These are phyloP conservation scores for Drosophila merina DNA, from an alignment of 2,888 invertebrate genomes.

Conservation along the genomic window DNA sequence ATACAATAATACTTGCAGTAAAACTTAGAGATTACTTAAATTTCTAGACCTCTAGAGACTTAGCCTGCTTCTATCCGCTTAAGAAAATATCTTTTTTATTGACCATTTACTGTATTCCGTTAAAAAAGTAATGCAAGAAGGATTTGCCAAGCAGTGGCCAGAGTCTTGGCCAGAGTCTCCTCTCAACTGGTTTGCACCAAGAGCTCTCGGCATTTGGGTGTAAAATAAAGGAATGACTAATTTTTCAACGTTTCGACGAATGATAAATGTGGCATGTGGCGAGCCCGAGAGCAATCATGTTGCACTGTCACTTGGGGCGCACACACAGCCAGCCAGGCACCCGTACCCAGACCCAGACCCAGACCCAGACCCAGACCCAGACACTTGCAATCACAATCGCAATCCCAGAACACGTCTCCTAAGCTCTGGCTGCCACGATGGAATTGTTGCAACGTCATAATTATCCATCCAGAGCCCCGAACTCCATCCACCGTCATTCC, in stretches of 20 bases:
- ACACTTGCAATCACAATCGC: conserved; percentile 45
- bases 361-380: not conserved
- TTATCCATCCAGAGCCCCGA: conserved; percentile 64
- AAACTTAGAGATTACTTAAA: no score
- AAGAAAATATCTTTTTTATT: not conserved
- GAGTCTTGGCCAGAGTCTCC: conserved; percentile 30
- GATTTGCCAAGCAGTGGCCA: conserved; percentile 50
- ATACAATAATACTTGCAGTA: no score
- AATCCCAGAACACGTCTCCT: conserved; percentile 54
- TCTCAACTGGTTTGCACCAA: conserved; percentile 40
- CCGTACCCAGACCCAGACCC: conserved; percentile 14
- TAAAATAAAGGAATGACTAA: conserved; percentile 79
- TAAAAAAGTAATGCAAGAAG: conserved; percentile 68
- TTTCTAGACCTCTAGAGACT: no score
- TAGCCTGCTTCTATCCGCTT: no score
- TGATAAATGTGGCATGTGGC: conserved; percentile 79
- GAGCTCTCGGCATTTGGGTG: conserved; percentile 78
- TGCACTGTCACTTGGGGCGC: conserved; percentile 74
- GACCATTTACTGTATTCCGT: conserved; percentile 13
- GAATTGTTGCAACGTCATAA: conserved; percentile 80
- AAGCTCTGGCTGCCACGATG: conserved; percentile 58
- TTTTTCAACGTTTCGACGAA: conserved; percentile 79
- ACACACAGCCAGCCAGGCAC: conserved; percentile 11
- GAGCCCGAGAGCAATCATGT: conserved; percentile 80
- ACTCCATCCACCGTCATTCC: conserved; percentile 11